Percentiles rank a stretch among this genome's conserved stretches.
phyloP scores from a whole-genome alignment of 2,888 invertebrate species.

The Drosophila parthenogenetica region DNA sequence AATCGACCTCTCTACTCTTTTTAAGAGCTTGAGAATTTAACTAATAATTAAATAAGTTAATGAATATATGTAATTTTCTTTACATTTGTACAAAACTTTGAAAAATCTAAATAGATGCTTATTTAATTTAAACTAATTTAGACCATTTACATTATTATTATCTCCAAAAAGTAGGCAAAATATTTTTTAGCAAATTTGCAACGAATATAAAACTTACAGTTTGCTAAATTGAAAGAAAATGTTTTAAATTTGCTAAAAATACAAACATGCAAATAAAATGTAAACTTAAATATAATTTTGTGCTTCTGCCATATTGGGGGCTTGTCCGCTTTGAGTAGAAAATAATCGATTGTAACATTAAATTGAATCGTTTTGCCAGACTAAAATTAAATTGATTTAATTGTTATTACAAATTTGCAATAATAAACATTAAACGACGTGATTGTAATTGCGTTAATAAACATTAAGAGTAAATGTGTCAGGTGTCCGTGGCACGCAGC shows the following conservation, averaged over 20 bases:
- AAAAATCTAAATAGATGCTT: no score
- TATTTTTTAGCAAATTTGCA: neutral
- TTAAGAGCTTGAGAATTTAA: no score
- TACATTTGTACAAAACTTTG: no score
- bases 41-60: no score
- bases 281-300: no score
- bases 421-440: slow-evolving; percentile 13
- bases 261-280: neutral
- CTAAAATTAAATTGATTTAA: slow-evolving; percentile 2
- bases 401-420: slow-evolving; percentile 13
- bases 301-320: neutral
- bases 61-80: no score
- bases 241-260: no score
- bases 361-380: neutral
- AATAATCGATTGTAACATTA: slow-evolving; percentile 8
- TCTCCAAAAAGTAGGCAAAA: slow-evolving; percentile 16
- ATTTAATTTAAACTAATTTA: no score
- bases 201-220: neutral
- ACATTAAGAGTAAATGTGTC: neutral
- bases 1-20: no score
- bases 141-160: neutral
- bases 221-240: neutral
- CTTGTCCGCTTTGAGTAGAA: neutral
- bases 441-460: slow-evolving; percentile 15
- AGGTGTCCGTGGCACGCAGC: slow-evolving; percentile 19